phyloP scores from a whole-genome alignment of 2,113 vertebrate species.

The Nesoenas mayeri region DNA sequence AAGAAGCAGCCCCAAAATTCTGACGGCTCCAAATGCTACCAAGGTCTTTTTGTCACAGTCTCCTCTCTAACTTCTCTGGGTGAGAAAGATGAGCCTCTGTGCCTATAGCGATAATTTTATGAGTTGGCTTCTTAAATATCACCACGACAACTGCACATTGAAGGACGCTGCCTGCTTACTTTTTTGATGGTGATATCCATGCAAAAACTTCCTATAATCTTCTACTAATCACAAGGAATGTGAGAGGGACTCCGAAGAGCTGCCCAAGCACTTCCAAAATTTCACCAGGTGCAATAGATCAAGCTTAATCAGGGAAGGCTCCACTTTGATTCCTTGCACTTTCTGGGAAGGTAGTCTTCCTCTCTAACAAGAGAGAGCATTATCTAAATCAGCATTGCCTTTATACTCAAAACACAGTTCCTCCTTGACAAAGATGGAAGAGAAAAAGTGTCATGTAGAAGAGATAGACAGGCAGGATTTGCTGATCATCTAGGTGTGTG shows the following conservation, averaged over 20 bases:
- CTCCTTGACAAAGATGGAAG: not conserved
- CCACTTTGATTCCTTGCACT: rapidly evolving
- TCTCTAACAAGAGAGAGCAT: not conserved
- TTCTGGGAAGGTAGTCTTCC: not conserved
- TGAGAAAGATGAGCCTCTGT: not conserved
- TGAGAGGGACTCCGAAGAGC: not conserved
- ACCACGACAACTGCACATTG: not conserved
- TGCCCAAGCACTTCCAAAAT: not conserved
- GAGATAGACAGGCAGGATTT: not conserved
- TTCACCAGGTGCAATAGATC: not conserved
- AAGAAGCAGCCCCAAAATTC: not conserved
- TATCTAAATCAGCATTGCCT: not conserved
- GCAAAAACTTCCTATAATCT: not conserved
- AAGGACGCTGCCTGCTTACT: not conserved
- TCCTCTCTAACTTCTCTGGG: not conserved
- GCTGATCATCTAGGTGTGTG: not conserved
- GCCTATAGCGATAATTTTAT: not conserved
- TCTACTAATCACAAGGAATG: not conserved
- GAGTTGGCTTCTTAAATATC: conserved; percentile 23
- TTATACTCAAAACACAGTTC: not conserved
- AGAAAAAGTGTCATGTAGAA: not conserved
- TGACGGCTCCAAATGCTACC: not conserved
- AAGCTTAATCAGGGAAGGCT: not conserved
- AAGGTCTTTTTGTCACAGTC: not conserved
- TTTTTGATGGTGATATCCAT: not conserved